Percentiles rank a stretch among this genome's conserved stretches.
These are phyloP conservation scores for Crotalus horridus DNA, from an alignment of 2,113 vertebrate genomes.

Conservation along the genomic window DNA sequence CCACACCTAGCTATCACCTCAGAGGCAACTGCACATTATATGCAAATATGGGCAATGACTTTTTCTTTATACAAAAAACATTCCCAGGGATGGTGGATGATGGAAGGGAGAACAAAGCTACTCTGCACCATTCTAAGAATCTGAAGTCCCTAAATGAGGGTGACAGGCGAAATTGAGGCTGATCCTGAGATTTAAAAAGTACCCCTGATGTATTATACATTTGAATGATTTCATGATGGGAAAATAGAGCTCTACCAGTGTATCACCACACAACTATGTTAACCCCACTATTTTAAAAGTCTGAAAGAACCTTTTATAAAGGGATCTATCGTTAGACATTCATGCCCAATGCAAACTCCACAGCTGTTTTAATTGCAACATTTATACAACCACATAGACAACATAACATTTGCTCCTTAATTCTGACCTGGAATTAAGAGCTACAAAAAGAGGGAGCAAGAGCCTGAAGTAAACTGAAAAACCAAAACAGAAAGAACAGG, in stretches of 20 bases:
- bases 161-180: background rate
- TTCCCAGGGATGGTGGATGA: background rate
- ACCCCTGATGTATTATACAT: background rate
- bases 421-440: background rate
- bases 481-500: background rate
- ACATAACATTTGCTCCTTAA: background rate
- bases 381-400: background rate
- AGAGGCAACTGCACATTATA: background rate
- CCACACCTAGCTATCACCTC: constrained; percentile 5
- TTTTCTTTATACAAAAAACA: background rate
- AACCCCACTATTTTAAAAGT: background rate
- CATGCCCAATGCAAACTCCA: background rate
- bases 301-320: background rate
- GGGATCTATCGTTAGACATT: background rate
- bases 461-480: background rate
- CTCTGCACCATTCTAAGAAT: background rate
- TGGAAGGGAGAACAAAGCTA: too few relatives aligned
- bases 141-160: background rate
- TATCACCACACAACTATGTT: background rate
- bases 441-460: background rate
- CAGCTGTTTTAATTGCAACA: background rate
- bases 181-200: background rate
- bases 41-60: background rate
- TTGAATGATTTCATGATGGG: background rate
- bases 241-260: background rate